Evolutionary conservation across 2,113 vertebrate species (phyloP).

Genomic region (Psittacara wagleri): DNA sequence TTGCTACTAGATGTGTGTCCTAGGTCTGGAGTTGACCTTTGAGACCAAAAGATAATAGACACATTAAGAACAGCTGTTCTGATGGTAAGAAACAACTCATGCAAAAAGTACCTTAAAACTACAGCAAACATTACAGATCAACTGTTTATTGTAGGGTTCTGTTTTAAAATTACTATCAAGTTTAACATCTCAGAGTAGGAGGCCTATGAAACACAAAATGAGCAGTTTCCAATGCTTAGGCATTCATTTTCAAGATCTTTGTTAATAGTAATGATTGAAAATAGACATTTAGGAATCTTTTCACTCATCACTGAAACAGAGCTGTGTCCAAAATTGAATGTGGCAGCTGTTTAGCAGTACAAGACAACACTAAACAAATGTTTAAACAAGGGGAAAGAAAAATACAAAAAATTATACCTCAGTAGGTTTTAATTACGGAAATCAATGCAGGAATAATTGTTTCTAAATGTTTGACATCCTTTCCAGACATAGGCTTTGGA

Average conservation of each 20-base stretch:
- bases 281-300: not conserved
- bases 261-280: not conserved
- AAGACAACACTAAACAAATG: not conserved
- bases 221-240: not conserved
- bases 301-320: not conserved
- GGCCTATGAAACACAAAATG: not conserved
- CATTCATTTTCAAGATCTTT: not conserved
- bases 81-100: not conserved
- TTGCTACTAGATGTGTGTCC: not conserved
- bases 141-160: not conserved
- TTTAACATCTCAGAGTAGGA: not conserved
- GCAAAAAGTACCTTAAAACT: not conserved
- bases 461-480: not conserved
- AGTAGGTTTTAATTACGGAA: not conserved
- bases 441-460: not conserved
- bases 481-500: not conserved
- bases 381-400: not conserved
- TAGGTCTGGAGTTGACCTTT: not conserved
- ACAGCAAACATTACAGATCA: not conserved
- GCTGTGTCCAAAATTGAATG: not conserved
- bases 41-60: not conserved
- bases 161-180: not conserved
- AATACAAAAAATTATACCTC: not conserved
- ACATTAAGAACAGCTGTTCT: not conserved
- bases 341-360: not conserved